phyloP scores from a whole-genome alignment of 2,113 vertebrate genomes.

The Micromys minutus region DNA sequence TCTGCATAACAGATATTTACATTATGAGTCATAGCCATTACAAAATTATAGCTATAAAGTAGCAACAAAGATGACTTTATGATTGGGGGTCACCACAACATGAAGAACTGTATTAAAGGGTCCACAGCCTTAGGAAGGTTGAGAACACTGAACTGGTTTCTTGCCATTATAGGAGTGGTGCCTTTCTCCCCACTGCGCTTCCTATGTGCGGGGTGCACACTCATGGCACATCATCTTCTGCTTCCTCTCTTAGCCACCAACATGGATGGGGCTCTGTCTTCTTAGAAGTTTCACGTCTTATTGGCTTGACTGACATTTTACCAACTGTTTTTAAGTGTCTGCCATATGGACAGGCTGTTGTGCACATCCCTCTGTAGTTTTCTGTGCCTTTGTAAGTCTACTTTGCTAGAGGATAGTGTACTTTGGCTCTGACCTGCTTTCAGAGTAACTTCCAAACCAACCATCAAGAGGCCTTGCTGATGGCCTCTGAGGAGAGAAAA shows the following conservation, averaged over 20 bases:
- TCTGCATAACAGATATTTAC: background rate
- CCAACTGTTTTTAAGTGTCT: background rate
- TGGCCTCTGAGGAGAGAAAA: background rate
- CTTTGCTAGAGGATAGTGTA: accelerated
- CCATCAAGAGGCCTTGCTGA: background rate
- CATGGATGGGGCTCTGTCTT: background rate
- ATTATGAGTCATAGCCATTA: background rate
- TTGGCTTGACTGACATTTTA: no score
- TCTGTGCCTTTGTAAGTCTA: accelerated
- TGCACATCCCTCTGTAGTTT: accelerated
- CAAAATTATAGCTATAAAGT: background rate
- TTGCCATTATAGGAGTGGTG: accelerated
- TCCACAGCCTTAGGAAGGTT: background rate
- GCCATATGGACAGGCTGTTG: accelerated
- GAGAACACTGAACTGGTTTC: background rate
- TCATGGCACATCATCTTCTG: background rate
- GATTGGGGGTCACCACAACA: background rate
- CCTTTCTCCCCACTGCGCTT: background rate
- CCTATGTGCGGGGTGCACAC: background rate
- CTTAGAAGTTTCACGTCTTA: background rate
- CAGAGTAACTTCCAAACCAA: background rate
- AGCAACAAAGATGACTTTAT: background rate
- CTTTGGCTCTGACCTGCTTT: background rate
- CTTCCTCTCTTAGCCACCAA: background rate
- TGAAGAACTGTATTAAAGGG: background rate